Evolutionary conservation across 2,113 vertebrate genomes (phyloP).

Genomic region (Neogale vison): DNA sequence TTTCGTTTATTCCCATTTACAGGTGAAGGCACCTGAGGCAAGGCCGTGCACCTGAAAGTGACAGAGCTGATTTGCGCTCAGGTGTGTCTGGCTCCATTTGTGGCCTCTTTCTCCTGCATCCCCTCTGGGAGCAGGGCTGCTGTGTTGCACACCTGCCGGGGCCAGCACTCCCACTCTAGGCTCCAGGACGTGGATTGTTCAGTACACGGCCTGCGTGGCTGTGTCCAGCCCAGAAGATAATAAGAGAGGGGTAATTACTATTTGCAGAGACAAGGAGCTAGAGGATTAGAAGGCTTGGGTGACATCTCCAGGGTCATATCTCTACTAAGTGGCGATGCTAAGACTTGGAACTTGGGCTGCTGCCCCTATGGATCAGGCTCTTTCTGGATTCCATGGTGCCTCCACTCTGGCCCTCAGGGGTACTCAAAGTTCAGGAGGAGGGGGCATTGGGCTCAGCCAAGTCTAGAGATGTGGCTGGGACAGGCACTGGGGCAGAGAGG

Average conservation of each 20-base stretch:
- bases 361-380: neutral
- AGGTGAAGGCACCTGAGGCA: neutral
- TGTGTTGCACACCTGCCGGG: neutral
- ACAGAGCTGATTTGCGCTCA: neutral
- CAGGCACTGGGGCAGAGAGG: neutral
- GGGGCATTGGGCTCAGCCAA: no score
- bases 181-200: neutral
- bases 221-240: neutral
- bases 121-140: neutral
- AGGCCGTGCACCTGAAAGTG: neutral
- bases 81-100: rapidly evolving
- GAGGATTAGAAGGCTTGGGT: neutral
- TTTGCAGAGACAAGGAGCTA: neutral
- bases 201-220: neutral
- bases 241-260: neutral
- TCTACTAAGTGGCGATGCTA: neutral
- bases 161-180: rapidly evolving
- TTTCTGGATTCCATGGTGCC: neutral
- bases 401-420: neutral
- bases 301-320: neutral
- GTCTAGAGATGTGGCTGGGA: neutral
- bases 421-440: neutral
- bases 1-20: neutral
- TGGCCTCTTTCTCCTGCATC: neutral
- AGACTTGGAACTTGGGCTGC: neutral